phyloP scores from a whole-genome alignment of 1,140 invertebrate genomes.

The Drosophila ambigua region DNA sequence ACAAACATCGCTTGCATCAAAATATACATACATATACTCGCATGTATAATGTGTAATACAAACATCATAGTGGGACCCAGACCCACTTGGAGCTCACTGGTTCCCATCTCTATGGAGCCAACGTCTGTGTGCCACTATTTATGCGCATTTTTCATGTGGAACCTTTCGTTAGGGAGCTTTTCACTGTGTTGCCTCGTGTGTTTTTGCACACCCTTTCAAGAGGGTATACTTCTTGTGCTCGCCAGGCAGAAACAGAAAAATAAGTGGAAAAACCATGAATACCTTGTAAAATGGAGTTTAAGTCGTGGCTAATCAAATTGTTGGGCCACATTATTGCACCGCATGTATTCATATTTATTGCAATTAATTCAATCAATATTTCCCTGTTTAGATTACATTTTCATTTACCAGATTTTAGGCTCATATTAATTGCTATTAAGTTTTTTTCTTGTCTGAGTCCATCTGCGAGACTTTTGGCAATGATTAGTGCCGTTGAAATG shows the following conservation, averaged over 20 bases:
- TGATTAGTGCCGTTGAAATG: too few relatives aligned
- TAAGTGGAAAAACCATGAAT: background rate
- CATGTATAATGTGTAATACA: slow-evolving; percentile 23
- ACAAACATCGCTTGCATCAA: background rate
- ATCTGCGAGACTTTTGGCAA: too few relatives aligned
- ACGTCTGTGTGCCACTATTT: slow-evolving; percentile 53
- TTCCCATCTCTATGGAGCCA: slow-evolving; percentile 10
- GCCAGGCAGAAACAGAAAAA: background rate
- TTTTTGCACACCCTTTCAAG: slow-evolving; percentile 29
- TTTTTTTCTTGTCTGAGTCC: too few relatives aligned
- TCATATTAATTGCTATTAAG: too few relatives aligned
- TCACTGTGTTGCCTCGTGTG: slow-evolving; percentile 39
- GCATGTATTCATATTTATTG: too few relatives aligned
- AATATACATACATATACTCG: slow-evolving; percentile 12
- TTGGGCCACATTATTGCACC: too few relatives aligned
- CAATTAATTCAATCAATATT: too few relatives aligned
- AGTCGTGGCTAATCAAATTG: too few relatives aligned
- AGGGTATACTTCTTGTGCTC: too few relatives aligned
- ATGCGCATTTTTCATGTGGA: slow-evolving; percentile 69
- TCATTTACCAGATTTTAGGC: too few relatives aligned
- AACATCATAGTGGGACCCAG: slow-evolving; percentile 23
- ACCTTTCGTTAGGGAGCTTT: slow-evolving; percentile 48
- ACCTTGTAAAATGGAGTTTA: too few relatives aligned
- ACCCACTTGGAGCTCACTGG: slow-evolving; percentile 45
- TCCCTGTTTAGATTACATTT: too few relatives aligned